Evolutionary conservation across 2,888 invertebrate genomes (phyloP).

Genomic region (Phortica okadai): DNA sequence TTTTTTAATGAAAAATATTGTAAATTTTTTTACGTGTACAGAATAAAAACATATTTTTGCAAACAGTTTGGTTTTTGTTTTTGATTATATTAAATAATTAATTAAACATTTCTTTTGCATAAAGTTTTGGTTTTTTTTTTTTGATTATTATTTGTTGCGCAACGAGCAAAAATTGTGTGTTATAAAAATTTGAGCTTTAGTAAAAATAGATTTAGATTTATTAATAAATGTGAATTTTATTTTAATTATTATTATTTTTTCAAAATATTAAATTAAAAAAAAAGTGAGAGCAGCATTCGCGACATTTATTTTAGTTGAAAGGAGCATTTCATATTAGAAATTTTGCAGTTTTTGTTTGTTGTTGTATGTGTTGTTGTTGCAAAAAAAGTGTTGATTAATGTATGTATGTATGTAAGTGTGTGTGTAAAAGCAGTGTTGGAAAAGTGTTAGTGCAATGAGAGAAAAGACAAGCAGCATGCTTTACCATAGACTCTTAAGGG

Average conservation of each 20-base stretch:
- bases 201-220: slow-evolving; percentile 52
- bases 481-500: not conserved
- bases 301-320: slow-evolving; percentile 41
- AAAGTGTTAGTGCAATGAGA: slow-evolving; percentile 44
- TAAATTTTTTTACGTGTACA: slow-evolving; percentile 5
- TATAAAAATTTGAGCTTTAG: slow-evolving; percentile 59
- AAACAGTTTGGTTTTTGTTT: not conserved
- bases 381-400: slow-evolving; percentile 8
- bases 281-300: slow-evolving; percentile 46
- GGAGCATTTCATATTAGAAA: slow-evolving; percentile 12
- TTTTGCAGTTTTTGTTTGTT: not conserved
- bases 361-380: not conserved
- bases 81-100: slow-evolving; percentile 8
- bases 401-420: slow-evolving; percentile 41
- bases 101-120: not conserved
- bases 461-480: slow-evolving; percentile 15
- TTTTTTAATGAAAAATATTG: slow-evolving; percentile 6
- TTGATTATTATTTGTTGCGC: slow-evolving; percentile 55
- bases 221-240: not conserved
- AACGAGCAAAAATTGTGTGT: slow-evolving; percentile 66
- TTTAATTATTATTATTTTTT: slow-evolving; percentile 19
- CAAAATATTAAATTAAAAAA: slow-evolving; percentile 23
- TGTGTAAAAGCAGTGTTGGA: slow-evolving; percentile 48
- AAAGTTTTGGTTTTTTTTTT: slow-evolving; percentile 55
- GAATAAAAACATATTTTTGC: slow-evolving; percentile 27